Evolutionary conservation across 2,113 vertebrate genomes (phyloP), one percentile per base, ranked within the genome.

Genomic region (Colistium nudipinnis): DNA sequence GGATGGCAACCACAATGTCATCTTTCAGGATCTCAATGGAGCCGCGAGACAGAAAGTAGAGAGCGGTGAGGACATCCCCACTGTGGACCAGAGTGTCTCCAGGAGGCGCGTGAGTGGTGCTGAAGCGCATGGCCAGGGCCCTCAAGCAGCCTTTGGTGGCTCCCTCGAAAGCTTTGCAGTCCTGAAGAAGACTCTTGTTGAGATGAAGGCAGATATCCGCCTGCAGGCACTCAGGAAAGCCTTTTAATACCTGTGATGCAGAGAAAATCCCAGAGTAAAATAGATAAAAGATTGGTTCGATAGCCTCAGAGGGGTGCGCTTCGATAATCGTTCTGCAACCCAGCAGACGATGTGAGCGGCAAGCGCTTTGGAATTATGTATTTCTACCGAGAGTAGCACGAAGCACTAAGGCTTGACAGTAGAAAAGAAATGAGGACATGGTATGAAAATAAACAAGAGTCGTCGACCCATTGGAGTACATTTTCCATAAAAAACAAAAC

Each of bases 151-250:
- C 98, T 93, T 99, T 97, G 81, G 95, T 97, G 68, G 98, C 97
- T 4, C 97, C 98, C 16, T 86, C 86, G 89, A 99, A 99, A 9
- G 96, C 98, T 88, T 97, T 98, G 89, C 97, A 98, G 87, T 94
- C 92, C 78, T 98, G 91, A 71, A 99, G 94, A 65, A 99, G 94
- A 59, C 89, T 97, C 64, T 87, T 92, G 86, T 99, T 99, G 80
- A 99, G 96, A 74, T 99, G 98, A 52, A 99, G 96, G 80, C 98
- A 99, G 84, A 99, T 99, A 80, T 99, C 98, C 74, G 98, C 98
- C 92, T 99, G 98, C 80, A 99, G 94, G 90, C 98, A 99, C 91
- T 99, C 98, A 70, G 98, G 98, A 85, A 99, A 99, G 28, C 98
- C 98, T 93, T 99, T 99, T 82, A 99, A 88, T 71, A 99, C 98